A percentile compares a stretch with the other conserved stretches of the same genome.
These are phyloP conservation scores for western clawed frog (Xenopus tropicalis) DNA, from an alignment of 2,113 vertebrate genomes.

Conservation along the genomic window UCB_Xtro_10.0 CM004449.2:105819501-105820000, in stretches of 20 bases:
- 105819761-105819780: slow-evolving; percentile 24
- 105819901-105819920: slow-evolving; percentile 16
- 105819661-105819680: slow-evolving; percentile 13
- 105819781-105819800: slow-evolving; percentile 15
- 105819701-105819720: slow-evolving; percentile 31
- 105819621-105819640: background rate
- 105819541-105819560: no score
- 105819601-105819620: no score
- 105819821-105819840: slow-evolving; percentile 27
- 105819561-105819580: no score
- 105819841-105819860: slow-evolving; percentile 44
- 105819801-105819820: slow-evolving; percentile 31
- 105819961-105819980: slow-evolving; percentile 13
- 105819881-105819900: slow-evolving; percentile 27
- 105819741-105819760: slow-evolving; percentile 7
- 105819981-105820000: slow-evolving; percentile 18
- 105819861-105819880: slow-evolving; percentile 5
- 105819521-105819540: no score
- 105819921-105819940: slow-evolving; percentile 26
- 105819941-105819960: background rate
- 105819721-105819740: slow-evolving; percentile 13
- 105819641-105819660: slow-evolving; percentile 3
- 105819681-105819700: background rate
- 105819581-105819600: no score
- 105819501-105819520: no score